These are phyloP conservation scores for Aplodontia rufa DNA, from an alignment of 2,113 vertebrate genomes.

Conservation along the genomic window DNA sequence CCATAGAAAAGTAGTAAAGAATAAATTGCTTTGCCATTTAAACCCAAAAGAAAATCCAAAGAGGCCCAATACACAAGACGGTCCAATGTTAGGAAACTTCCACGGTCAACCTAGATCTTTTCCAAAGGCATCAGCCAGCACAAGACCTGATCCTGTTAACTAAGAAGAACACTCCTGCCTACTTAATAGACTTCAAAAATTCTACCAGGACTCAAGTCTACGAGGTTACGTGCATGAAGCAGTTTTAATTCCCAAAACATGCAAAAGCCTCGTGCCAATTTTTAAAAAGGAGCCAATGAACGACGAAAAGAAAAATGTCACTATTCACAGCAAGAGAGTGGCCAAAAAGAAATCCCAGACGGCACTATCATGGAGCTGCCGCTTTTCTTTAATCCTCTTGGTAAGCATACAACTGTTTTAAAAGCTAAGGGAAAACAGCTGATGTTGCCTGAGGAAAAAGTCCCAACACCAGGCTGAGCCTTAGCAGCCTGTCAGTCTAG, in stretches of 20 bases:
- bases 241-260: neutral
- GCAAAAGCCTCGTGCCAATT: neutral
- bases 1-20: neutral
- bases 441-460: constrained; percentile 22
- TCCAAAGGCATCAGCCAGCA: neutral
- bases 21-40: neutral
- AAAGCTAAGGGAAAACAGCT: neutral
- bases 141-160: no score
- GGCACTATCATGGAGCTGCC: no score
- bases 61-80: neutral
- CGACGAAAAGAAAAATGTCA: neutral
- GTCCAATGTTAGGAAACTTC: neutral
- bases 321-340: neutral
- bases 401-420: neutral
- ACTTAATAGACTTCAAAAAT: neutral
- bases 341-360: no score
- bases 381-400: no score
- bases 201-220: neutral
- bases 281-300: neutral
- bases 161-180: neutral
- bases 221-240: neutral
- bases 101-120: neutral
- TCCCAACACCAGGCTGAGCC: neutral
- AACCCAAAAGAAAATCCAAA: neutral
- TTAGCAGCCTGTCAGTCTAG: neutral